Conservation (phyloP, 2,797 vertebrate species). For the Coluber constrictor region DNA sequence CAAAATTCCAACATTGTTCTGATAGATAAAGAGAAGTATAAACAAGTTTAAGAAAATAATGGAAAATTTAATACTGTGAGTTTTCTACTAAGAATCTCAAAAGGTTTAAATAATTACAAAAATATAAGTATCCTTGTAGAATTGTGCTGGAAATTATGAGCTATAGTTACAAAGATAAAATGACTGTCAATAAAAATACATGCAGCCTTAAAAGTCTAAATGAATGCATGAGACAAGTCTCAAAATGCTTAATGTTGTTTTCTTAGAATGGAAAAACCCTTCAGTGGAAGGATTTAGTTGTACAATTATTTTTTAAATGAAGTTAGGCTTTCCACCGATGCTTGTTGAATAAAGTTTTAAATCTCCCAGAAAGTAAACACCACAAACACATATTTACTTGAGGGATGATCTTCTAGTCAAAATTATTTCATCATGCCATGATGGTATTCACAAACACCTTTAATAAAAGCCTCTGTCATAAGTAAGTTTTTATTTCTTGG, state of each 20-base stretch:
- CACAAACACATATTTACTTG: conserved; percentile 50
- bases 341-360: conserved; percentile 29
- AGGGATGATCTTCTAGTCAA: conserved; percentile 43
- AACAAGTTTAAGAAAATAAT: background rate
- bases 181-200: background rate
- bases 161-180: background rate
- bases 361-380: conserved; percentile 39
- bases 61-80: background rate
- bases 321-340: conserved; percentile 30
- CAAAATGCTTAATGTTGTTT: background rate
- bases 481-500: conserved; percentile 25
- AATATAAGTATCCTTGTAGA: background rate
- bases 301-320: conserved; percentile 13
- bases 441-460: conserved; percentile 49
- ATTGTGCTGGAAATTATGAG: background rate
- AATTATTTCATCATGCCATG: conserved; percentile 41
- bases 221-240: fast-evolving
- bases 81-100: background rate
- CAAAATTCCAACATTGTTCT: background rate
- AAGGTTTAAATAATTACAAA: background rate
- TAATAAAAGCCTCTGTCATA: conserved; percentile 51
- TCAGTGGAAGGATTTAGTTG: background rate
- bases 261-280: background rate
- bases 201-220: background rate
- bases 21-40: background rate